phyloP scores from a whole-genome alignment of 2,888 invertebrate species.

The Melieria crassipennis region DNA sequence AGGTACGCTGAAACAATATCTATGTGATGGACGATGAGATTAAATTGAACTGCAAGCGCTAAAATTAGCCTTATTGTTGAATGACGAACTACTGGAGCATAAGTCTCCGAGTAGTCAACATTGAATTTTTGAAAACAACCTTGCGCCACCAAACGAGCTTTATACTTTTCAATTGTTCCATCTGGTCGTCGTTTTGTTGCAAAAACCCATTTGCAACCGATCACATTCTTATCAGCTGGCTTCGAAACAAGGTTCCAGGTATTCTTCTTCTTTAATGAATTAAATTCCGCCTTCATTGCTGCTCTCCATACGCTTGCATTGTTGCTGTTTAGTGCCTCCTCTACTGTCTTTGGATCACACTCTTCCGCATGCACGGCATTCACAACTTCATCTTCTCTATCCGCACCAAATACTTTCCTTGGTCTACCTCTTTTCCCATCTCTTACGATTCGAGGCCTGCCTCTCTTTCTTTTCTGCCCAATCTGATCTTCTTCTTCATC shows the following conservation, averaged over 20 bases:
- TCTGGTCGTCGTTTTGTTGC: slow-evolving; percentile 26
- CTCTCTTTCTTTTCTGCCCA: neutral
- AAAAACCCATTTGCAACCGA: slow-evolving; percentile 29
- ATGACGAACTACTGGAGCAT: slow-evolving; percentile 40
- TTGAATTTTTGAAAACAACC: slow-evolving; percentile 40
- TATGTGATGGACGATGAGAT: slow-evolving; percentile 24
- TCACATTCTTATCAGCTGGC: slow-evolving; percentile 1
- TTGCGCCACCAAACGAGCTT: slow-evolving; percentile 33
- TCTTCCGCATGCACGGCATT: neutral
- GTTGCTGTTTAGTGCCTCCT: neutral
- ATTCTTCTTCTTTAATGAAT: slow-evolving; percentile 40
- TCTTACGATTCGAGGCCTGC: slow-evolving; percentile 4
- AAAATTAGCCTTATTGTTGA: slow-evolving; percentile 27
- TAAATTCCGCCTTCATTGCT: slow-evolving; percentile 35
- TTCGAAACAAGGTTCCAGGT: slow-evolving; percentile 1
- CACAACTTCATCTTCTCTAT: neutral
- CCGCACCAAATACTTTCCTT: neutral
- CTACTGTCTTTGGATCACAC: slow-evolving; percentile 2
- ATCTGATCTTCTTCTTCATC: slow-evolving; percentile 3
- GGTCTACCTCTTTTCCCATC: slow-evolving; percentile 1
- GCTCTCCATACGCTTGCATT: neutral
- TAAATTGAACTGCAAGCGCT: slow-evolving; percentile 20
- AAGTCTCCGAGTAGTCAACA: slow-evolving; percentile 40
- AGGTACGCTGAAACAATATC: slow-evolving; percentile 24
- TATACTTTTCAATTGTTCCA: slow-evolving; percentile 34